Evolutionary conservation across 2,797 vertebrate genomes (phyloP), one percentile per base, ranked within the genome.

Genomic region (Caiman crocodilus): DNA sequence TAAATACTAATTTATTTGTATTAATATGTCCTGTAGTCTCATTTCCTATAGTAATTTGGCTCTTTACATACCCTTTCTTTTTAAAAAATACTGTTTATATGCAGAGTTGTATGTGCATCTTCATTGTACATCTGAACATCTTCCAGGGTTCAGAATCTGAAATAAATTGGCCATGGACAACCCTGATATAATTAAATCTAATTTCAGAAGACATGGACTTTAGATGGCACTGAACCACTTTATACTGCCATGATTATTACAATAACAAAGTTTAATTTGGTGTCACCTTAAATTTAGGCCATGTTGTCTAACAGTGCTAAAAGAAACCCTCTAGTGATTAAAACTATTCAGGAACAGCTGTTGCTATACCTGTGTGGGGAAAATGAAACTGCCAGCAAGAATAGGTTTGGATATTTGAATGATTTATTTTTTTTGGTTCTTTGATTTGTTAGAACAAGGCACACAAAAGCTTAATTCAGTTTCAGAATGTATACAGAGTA

Each of bases 211-310:
- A 82, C 61, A 60, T 25, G 75, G 58, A 79, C 77, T 92, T 77
- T 56, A 86, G 73, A 60, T 86, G 87, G 87, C 71, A 50, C 65
- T 94, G 90, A 96, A 90, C 85, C 28, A 73, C 4, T 10, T 96
- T 95, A 88, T 6, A 35, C 16, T 96, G 76, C 80, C 83, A 64
- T 94, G 84, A 95, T 89, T 92, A 92, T 96, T 90, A 71, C 90
- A 94, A 76, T 96, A 97, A 95, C 57, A n/a, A 94, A 63, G 75
- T 96, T 94, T 96, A 97, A 97, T 96, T 97, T 96, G 87, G 82
- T 97, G 92, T 94, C 85, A 96, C 86, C 97, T 97, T 92, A 94
- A 92, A 96, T 97, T 96, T 97, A 96, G 90, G 77, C 80, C 71
- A 26, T 75, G 79, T 94, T 96, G 90, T 91, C 84, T 88, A 96